Evolutionary conservation across 2,113 vertebrate genomes (phyloP), one percentile per base, ranked within the genome.

Genomic region (Zosterops hypoxanthus): DNA sequence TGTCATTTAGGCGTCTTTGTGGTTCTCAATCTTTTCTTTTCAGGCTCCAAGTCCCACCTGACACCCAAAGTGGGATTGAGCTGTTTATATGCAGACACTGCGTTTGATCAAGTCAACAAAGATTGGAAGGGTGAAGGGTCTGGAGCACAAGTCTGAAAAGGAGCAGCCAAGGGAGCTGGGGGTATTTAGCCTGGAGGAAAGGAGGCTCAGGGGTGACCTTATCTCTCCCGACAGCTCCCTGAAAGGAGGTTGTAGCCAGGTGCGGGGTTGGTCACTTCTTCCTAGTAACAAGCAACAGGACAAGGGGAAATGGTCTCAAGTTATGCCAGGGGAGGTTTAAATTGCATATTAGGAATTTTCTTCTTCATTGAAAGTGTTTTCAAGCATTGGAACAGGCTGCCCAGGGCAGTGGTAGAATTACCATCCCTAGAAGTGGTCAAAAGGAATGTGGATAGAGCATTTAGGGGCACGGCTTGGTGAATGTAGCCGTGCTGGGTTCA

Each of bases 221-320:
- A 41, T 34, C 24, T 10, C 57, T 39, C 42, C 39, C 33, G 17
- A 8, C 12, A 73, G 21, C 44, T 46, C 13, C 19, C 39, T 66
- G 20, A 52, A 44, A 66, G 46, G 23, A 59, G 5, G 8, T 0
- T 42, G 42, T 16, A 52, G 19, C 36, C 26, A 73, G 44, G 10
- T 73, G 25, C 1, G 2, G 26, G 12, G 23, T 36, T 0, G 0
- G 26, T 36, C 44, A 44, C 10, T 44, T 57, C 26, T 13, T 73
- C 68, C 52, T 24, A 44, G 18, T 33, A 20, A 26, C 11, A 57
- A 72, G 50, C 20, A 31, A 57, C 18, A 26, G 34, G 31, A 49
- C 8, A 15, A 66, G 26, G 44, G 19, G 33, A 59, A 88, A 73
- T 16, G 6, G 26, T 26, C 68, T 73, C 44, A 52, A 44, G 26